Base-by-base conservation (phyloP, 2,797 vertebrate genomes). In the Craterocephalus amniculus region DNA sequence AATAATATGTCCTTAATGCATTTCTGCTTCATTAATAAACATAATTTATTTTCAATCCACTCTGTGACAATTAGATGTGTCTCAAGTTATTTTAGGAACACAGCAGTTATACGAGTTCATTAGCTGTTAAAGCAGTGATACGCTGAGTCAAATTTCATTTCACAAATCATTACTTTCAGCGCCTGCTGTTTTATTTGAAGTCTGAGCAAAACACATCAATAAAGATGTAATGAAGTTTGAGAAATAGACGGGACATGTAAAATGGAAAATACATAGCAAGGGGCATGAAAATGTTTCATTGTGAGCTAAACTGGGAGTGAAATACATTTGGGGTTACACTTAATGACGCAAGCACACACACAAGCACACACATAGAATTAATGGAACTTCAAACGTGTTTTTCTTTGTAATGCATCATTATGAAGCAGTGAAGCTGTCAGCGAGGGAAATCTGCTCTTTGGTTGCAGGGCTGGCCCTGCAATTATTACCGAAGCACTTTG, bases 401-500 rank as follows among this genome's bases (percentile, higher is more conserved):
- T 92, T 83, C 90, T 93, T 88, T 83, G 84, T 74, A 79, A 89
- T 90, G 80, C 85, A 84, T 93, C 89, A 85, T 93, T 90, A 88
- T 85, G 82, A 87, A 84, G 82, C 83, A 79, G 80, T 92, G 90
- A 92, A 93, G 92, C 92, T 92, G 92, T 93, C 92, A 91, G 79
- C 77, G 57, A 58, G 63, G 54, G 58, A 74, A 79, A 85, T 86
- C 87, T 72, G 86, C 78, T 68, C 73, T 85, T 58, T 62, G 82
- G 87, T 88, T 76, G 72, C 68, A 16, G 51, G 63, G 73, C 87
- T 72, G 70, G 62, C 58, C 63, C 70, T 74, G 79, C 69, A 77
- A 79, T 83, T 80, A 87, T 81, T 59, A 31, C 58, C 72, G 67
- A 68, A 67, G 75, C 45, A 74, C 59, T 73, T 36, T 38, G 35